Evolutionary conservation across 2,113 vertebrate species (phyloP).

Genomic region (Spermophilus dauricus): DNA sequence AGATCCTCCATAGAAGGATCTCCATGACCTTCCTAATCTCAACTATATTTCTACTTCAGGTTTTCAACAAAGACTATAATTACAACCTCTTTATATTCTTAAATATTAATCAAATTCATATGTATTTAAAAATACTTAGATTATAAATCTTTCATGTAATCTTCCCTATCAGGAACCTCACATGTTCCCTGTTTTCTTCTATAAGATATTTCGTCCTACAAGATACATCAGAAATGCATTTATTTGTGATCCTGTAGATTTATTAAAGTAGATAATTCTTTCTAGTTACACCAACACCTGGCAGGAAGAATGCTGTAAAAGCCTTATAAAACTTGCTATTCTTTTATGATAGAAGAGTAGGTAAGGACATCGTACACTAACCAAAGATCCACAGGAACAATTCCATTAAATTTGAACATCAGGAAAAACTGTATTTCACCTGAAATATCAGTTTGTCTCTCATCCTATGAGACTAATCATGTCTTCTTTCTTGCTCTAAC

Average conservation of each 20-base stretch:
- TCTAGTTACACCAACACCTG: neutral
- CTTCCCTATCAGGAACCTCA: neutral
- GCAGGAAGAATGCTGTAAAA: neutral
- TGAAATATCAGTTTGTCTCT: neutral
- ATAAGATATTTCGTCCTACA: neutral
- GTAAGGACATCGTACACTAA: neutral
- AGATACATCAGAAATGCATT: neutral
- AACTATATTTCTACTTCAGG: neutral
- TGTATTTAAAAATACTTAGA: neutral
- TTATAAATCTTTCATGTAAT: too few species aligned
- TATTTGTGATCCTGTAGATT: neutral
- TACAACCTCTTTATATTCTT: neutral
- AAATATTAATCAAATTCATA: neutral
- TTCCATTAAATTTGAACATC: neutral
- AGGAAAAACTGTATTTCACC: neutral
- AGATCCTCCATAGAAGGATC: neutral
- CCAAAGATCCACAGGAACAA: neutral
- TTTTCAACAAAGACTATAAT: neutral
- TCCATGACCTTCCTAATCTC: neutral
- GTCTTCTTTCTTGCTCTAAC: neutral
- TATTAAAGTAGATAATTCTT: neutral
- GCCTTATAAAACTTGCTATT: slow-evolving; percentile 2
- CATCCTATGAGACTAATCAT: neutral
- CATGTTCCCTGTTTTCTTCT: neutral
- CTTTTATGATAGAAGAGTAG: neutral